Evolutionary conservation across 1,140 invertebrate genomes (phyloP).

Genomic region (Plectrocnemia conspersa): DNA sequence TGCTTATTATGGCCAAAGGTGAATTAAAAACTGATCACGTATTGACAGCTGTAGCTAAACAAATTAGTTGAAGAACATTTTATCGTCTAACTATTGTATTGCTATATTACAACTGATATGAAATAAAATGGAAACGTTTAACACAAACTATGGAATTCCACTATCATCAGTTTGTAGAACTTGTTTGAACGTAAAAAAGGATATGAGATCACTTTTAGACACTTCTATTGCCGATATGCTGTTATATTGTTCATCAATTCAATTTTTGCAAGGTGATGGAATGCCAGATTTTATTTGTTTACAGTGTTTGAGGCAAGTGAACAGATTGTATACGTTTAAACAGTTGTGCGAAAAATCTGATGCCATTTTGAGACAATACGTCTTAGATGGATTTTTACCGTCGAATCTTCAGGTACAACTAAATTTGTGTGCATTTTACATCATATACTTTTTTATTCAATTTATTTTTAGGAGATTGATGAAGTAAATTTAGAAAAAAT

Average conservation of each 20-base stretch:
- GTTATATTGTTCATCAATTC: slow-evolving; percentile 23
- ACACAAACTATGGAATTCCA: slow-evolving; percentile 12
- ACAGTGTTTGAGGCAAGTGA: slow-evolving; percentile 26
- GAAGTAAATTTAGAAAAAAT: slow-evolving; percentile 1
- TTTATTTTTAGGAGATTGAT: slow-evolving; percentile 1
- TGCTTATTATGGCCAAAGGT: too few relatives aligned
- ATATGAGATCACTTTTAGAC: slow-evolving; percentile 26
- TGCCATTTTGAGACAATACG: slow-evolving; percentile 24
- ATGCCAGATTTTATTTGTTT: slow-evolving; percentile 28
- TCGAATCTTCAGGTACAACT: slow-evolving; percentile 15
- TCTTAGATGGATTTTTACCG: slow-evolving; percentile 26
- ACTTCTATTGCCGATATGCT: slow-evolving; percentile 14
- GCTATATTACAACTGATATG: too few relatives aligned
- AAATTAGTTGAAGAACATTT: too few relatives aligned
- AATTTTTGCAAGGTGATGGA: slow-evolving; percentile 26
- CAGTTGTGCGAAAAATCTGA: slow-evolving; percentile 33
- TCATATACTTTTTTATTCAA: slow-evolving; percentile 1
- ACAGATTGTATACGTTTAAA: slow-evolving; percentile 26
- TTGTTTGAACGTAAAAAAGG: slow-evolving; percentile 24
- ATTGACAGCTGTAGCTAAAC: too few relatives aligned
- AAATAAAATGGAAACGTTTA: background rate
- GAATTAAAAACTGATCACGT: too few relatives aligned
- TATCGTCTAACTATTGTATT: too few relatives aligned
- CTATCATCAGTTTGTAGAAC: slow-evolving; percentile 31
- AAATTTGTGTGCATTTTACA: background rate